Evolutionary conservation across 2,797 vertebrate species (phyloP).

Genomic region (Mus caroli): DNA sequence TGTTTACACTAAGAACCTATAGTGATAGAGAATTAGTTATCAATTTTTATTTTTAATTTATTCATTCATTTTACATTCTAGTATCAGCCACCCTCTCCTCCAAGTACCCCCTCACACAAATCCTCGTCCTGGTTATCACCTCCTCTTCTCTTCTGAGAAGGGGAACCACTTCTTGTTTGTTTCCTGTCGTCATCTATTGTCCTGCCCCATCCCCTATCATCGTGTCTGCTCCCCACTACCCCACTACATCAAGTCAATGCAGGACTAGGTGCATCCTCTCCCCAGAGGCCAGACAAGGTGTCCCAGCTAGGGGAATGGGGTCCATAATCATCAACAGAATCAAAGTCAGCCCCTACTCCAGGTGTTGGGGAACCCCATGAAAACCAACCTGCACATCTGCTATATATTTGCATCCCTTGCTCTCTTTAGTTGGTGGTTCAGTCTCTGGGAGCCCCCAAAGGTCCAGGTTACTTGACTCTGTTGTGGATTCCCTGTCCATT

Average conservation of each 20-base stretch:
- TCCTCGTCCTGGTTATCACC: not conserved
- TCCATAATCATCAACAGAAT: not conserved
- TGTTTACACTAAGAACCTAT: slow-evolving; percentile 13
- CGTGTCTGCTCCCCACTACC: accelerated
- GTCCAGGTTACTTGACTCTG: not conserved
- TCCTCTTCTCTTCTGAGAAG: not conserved
- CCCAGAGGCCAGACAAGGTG: not conserved
- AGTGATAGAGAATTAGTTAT: not conserved
- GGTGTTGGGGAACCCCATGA: not conserved
- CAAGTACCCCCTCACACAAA: not conserved
- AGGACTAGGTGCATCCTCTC: not conserved
- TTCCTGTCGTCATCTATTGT: not conserved
- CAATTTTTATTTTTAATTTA: not conserved
- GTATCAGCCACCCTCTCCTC: not conserved
- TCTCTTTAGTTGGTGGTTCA: not conserved
- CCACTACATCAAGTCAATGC: not conserved
- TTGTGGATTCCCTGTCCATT: not conserved
- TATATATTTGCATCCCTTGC: not conserved
- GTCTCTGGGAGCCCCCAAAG: not conserved
- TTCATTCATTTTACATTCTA: not conserved
- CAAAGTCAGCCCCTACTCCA: not conserved
- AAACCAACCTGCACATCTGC: not conserved
- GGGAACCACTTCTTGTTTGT: not conserved
- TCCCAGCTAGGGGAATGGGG: not conserved
- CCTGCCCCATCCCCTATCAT: not conserved